Evolutionary conservation across 2,888 invertebrate genomes (phyloP).

Genomic region (Ethmia dodecea): DNA sequence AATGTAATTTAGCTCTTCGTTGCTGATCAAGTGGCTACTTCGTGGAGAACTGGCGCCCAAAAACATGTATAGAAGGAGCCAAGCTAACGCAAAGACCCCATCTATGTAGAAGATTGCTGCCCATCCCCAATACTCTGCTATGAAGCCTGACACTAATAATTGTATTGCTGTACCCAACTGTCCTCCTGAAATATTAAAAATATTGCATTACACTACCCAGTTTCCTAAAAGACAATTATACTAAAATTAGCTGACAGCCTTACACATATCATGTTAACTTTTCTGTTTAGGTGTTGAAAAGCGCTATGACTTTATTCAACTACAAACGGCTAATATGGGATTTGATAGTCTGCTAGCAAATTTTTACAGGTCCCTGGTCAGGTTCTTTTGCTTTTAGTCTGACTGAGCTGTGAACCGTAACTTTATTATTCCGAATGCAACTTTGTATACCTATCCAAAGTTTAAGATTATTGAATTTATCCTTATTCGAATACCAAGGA

Average conservation of each 20-base stretch:
- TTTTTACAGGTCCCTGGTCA: too few species aligned
- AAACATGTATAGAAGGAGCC: slow-evolving; percentile 74
- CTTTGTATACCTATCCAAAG: too few species aligned
- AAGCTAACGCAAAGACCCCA: slow-evolving; percentile 70
- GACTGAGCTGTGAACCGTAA: too few species aligned
- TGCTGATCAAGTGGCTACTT: slow-evolving; percentile 68
- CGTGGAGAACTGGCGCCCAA: slow-evolving; percentile 82
- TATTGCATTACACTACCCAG: background rate
- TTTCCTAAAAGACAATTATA: background rate
- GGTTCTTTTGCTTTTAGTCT: too few species aligned
- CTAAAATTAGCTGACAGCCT: background rate
- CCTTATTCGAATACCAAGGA: too few species aligned
- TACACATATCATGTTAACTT: background rate
- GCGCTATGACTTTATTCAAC: background rate
- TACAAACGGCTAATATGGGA: background rate
- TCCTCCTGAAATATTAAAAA: slow-evolving; percentile 45
- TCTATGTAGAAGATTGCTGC: slow-evolving; percentile 82
- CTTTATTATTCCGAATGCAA: too few species aligned
- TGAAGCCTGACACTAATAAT: slow-evolving; percentile 65
- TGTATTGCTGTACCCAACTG: slow-evolving; percentile 79
- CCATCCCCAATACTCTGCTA: slow-evolving; percentile 76
- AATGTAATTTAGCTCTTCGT: slow-evolving; percentile 80
- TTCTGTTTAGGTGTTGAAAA: background rate
- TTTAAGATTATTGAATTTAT: too few species aligned
- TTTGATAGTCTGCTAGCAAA: too few species aligned